Conservation (phyloP, 2,113 vertebrate species). For the Orthochromis malagaraziensis region DNA sequence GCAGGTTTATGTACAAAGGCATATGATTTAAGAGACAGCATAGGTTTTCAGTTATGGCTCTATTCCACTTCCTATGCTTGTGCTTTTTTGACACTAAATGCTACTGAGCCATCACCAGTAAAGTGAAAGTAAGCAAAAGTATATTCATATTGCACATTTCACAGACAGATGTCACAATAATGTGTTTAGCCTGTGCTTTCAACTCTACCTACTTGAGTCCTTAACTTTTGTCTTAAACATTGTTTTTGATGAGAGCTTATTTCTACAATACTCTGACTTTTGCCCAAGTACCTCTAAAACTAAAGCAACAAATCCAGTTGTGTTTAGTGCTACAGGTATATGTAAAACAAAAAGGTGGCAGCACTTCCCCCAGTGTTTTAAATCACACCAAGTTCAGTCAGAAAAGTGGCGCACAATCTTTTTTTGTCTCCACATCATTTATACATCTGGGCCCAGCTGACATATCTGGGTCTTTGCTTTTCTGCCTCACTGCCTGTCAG, state of each 20-base stretch:
- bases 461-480: slow-evolving; percentile 53
- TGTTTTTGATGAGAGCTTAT: not conserved
- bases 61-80: not conserved
- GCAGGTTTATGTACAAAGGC: not conserved
- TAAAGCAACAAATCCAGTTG: not conserved
- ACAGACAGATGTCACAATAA: not conserved
- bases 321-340: not conserved
- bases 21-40: not conserved
- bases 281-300: not conserved
- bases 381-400: not conserved
- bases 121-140: not conserved
- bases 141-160: not conserved
- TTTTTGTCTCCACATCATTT: slow-evolving; percentile 12
- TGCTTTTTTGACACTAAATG: not conserved
- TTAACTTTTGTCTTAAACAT: not conserved
- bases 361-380: not conserved
- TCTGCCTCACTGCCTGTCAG: slow-evolving; percentile 43
- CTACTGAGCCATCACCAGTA: not conserved
- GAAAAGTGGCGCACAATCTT: not conserved
- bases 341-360: not conserved
- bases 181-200: not conserved
- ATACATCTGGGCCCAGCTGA: slow-evolving; percentile 35
- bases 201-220: not conserved
- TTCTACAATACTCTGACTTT: not conserved
- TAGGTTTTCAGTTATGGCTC: not conserved